phyloP scores from a whole-genome alignment of 2,888 invertebrate genomes.

The Sarcophaga carnaria region DNA sequence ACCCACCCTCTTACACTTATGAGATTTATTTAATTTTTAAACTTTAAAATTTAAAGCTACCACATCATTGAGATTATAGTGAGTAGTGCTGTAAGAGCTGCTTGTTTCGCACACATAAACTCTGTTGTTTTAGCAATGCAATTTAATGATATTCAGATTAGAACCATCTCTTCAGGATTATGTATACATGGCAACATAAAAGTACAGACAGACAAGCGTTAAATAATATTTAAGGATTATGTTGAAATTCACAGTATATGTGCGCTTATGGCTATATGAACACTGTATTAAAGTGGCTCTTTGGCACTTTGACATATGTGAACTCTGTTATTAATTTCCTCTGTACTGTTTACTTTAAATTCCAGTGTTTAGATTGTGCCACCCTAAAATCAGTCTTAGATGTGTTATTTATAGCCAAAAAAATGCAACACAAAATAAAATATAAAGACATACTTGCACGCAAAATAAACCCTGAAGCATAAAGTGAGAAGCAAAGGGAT shows the following conservation, averaged over 20 bases:
- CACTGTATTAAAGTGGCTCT: slow-evolving; percentile 90
- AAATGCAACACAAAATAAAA: slow-evolving; percentile 51
- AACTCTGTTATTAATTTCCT: slow-evolving; percentile 92
- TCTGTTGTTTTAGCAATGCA: slow-evolving; percentile 92
- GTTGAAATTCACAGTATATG: slow-evolving; percentile 85
- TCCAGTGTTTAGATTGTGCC: slow-evolving; percentile 93
- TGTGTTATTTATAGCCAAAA: slow-evolving; percentile 85
- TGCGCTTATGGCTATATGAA: slow-evolving; percentile 93
- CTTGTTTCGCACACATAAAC: slow-evolving; percentile 92
- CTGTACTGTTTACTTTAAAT: slow-evolving; percentile 89
- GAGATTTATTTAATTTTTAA: slow-evolving; percentile 71
- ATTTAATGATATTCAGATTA: slow-evolving; percentile 91
- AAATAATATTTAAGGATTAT: neutral
- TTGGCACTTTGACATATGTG: slow-evolving; percentile 97
- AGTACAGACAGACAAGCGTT: slow-evolving; percentile 76
- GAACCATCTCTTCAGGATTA: slow-evolving; percentile 84
- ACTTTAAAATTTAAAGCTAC: slow-evolving; percentile 89
- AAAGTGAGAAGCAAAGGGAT: neutral
- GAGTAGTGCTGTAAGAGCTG: slow-evolving; percentile 92
- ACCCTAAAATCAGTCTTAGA: slow-evolving; percentile 91
- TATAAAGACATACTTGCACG: neutral
- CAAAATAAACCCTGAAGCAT: neutral
- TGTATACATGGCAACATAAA: too few species aligned
- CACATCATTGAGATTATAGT: slow-evolving; percentile 90
- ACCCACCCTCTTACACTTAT: neutral